Evolutionary conservation across 2,797 vertebrate genomes (phyloP), one percentile per base, ranked within the genome.

Genomic region (Margarornis squamiger): DNA sequence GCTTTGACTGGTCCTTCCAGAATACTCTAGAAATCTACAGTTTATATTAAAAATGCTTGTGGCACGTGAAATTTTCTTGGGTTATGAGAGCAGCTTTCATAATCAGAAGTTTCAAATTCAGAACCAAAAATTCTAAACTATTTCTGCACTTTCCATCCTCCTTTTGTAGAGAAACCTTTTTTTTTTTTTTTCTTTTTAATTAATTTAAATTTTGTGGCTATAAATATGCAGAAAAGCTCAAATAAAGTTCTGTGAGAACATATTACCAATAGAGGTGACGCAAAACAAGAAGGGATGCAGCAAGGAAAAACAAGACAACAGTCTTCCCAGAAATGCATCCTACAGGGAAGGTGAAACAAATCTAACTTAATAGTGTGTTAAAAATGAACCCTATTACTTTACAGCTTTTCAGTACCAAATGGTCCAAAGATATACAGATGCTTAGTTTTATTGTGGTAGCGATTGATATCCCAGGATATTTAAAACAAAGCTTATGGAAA

Each of bases 401-500:
- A 49, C 4, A 34, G 10, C 14, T 70, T 71, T 57, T 52, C 38
- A 59, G 21, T 34, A 71, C 16, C 5, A 91, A 93, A 89, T 52
- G 13, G 13, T 66, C 45, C 45, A 87, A 93, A 91, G 67, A 85
- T 62, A 77, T 15, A 71, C 17, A 91, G 70, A 57, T 85, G 3
- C 15, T 89, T 91, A 41, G 10, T 61, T 94, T 95, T 63, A 75
- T 62, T 90, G 36, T 24, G 76, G 13, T 36, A 90, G n/a, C 38
- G 38, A 66, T 79, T 83, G 72, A 76, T 68, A 84, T 67, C 10
- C 8, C 27, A 72, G 36, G 8, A 20, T 30, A 65, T 91, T 93
- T 76, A 86, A 58, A 93, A 82, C 3, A 72, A 52, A 86, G 23
- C 30, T 73, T 82, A 71, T n/a, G 39, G 29, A 95, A 95, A 63